Conservation (phyloP, 2,113 vertebrate genomes). For the Lontra canadensis region DNA sequence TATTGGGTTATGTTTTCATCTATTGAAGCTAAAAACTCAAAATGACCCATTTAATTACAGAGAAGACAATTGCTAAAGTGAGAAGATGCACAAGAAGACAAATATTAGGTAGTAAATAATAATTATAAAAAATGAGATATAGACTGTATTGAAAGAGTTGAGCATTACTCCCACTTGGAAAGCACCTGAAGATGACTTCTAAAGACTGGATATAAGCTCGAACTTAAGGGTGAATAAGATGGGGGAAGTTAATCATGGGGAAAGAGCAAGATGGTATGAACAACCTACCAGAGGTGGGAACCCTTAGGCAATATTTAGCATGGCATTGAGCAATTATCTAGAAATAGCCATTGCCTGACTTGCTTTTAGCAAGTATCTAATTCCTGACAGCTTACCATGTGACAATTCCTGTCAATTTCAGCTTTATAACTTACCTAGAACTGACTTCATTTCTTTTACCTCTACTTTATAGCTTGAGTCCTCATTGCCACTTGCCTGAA, state of each 20-base stretch:
- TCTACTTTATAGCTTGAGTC: neutral
- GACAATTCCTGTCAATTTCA: neutral
- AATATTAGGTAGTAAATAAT: neutral
- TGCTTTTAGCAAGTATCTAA: neutral
- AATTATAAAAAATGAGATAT: neutral
- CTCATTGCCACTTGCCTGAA: neutral
- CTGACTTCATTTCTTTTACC: neutral
- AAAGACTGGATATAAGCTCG: neutral
- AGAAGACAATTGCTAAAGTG: neutral
- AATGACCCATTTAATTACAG: neutral
- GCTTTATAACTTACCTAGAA: neutral
- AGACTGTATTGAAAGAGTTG: neutral
- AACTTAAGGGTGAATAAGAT: neutral
- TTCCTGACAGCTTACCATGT: neutral
- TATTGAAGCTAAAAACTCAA: neutral
- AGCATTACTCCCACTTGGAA: neutral
- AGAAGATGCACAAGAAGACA: neutral
- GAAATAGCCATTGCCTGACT: neutral
- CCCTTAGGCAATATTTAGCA: neutral
- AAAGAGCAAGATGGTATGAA: neutral
- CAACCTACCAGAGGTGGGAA: neutral
- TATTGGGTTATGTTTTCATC: neutral
- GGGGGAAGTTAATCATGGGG: neutral
- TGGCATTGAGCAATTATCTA: neutral
- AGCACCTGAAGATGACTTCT: neutral